phyloP scores from a whole-genome alignment of 2,888 invertebrate genomes.

The Synanthedon andrenaeformis region DNA sequence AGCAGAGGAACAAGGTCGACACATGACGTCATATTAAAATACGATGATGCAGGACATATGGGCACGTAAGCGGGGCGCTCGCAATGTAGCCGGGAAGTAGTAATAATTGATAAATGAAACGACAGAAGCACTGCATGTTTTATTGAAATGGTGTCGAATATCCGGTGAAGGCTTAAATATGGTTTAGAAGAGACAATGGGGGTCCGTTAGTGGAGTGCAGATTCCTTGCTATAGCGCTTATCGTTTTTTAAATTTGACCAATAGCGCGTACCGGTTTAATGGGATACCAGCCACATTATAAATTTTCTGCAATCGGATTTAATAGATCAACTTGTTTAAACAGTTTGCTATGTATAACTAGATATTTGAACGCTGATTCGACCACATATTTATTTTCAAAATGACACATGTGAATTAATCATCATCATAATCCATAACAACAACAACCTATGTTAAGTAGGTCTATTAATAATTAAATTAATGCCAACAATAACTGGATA shows the following conservation, averaged over 20 bases:
- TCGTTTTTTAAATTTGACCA: not conserved
- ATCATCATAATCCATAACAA: too few species aligned
- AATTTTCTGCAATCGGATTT: not conserved
- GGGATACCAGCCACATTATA: not conserved
- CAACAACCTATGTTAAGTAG: too few species aligned
- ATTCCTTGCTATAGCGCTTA: conserved; percentile 16
- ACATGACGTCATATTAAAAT: conserved; percentile 48
- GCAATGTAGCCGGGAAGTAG: conserved; percentile 24
- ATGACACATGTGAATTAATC: too few species aligned
- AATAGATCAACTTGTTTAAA: not conserved
- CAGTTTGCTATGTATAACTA: too few species aligned
- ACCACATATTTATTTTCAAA: too few species aligned
- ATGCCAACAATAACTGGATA: too few species aligned
- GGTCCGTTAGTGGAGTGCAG: conserved; percentile 11
- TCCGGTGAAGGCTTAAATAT: not conserved
- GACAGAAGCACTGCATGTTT: conserved; percentile 14
- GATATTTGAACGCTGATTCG: too few species aligned
- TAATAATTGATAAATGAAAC: conserved; percentile 57
- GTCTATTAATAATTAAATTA: too few species aligned
- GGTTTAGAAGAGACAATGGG: conserved; percentile 9
- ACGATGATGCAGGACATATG: conserved; percentile 48
- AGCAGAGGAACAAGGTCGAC: conserved; percentile 49
- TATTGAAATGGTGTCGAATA: conserved; percentile 2
- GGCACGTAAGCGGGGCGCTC: conserved; percentile 19
- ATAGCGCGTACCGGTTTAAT: not conserved